phyloP scores from a whole-genome alignment of 2,797 vertebrate genomes.

The Cyclopterus lumpus region DNA sequence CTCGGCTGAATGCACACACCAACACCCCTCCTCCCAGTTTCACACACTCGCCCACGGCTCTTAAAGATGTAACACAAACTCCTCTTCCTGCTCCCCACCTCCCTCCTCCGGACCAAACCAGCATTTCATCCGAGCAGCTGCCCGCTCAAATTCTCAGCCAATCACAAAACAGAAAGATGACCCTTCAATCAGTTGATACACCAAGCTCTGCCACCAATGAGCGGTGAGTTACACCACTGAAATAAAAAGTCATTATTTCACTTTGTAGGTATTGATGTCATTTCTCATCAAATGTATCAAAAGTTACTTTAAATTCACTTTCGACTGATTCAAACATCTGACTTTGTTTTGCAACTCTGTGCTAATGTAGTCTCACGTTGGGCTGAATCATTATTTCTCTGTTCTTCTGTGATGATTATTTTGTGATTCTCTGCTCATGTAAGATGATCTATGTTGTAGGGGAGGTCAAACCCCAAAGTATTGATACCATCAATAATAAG shows the following conservation, averaged over 20 bases:
- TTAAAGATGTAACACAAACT: background rate
- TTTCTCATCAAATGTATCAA: background rate
- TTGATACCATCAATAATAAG: background rate
- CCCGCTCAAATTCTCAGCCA: conserved; percentile 25
- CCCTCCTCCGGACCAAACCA: conserved; percentile 40
- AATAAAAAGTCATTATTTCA: background rate
- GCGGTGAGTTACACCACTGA: conserved; percentile 69
- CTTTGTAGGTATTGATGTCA: conserved; percentile 3
- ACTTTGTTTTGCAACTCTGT: background rate
- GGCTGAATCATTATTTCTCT: conserved; percentile 2
- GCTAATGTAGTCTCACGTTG: background rate
- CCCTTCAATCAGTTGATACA: conserved; percentile 18
- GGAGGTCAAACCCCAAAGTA: background rate
- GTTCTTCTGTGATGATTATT: conserved; percentile 6
- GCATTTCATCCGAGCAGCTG: conserved; percentile 6
- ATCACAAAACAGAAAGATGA: conserved; percentile 38
- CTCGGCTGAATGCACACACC: background rate
- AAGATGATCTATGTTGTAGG: background rate
- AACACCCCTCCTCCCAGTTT: background rate
- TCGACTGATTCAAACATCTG: background rate
- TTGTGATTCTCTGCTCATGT: conserved; percentile 11
- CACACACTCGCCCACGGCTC: background rate
- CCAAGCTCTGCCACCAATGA: conserved; percentile 37
- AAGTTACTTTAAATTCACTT: background rate
- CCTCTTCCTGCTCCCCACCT: conserved; percentile 18